These are phyloP conservation scores for Frieseomelitta varia DNA, from an alignment of 1,140 invertebrate genomes.

Conservation along the genomic window DNA sequence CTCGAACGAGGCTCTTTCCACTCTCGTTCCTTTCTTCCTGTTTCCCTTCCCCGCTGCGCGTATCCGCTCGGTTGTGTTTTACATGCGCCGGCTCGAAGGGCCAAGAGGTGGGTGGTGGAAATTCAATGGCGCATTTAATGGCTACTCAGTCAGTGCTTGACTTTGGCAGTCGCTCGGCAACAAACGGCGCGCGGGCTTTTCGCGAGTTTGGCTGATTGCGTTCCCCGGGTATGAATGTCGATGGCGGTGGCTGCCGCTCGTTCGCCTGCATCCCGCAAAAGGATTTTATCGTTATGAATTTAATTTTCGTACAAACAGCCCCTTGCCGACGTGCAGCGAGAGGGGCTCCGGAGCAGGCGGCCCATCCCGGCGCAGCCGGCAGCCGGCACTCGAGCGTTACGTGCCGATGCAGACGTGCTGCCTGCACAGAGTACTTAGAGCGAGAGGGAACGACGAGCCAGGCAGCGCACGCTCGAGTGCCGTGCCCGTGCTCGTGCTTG, in stretches of 20 bases:
- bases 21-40: too few species aligned
- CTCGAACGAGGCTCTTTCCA: too few species aligned
- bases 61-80: conserved; percentile 32
- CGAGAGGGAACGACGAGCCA: conserved; percentile 32
- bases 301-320: conserved; percentile 80
- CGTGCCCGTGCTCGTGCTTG: conserved; percentile 35
- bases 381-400: conserved; percentile 62
- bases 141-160: conserved; percentile 52
- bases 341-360: not conserved
- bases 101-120: not conserved
- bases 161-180: conserved; percentile 31
- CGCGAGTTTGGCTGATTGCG: conserved; percentile 59
- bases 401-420: conserved; percentile 67
- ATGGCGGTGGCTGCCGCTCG: conserved; percentile 11
- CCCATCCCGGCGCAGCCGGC: conserved; percentile 5
- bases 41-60: not conserved
- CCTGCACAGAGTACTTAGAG: conserved; percentile 73
- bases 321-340: not conserved
- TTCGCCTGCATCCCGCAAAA: conserved; percentile 61
- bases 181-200: conserved; percentile 35
- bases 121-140: conserved; percentile 32
- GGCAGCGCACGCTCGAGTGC: conserved; percentile 70
- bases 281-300: conserved; percentile 80
- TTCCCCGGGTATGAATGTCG: conserved; percentile 42
- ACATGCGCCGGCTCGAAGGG: conserved; percentile 13